Base-by-base conservation (phyloP, 2,888 invertebrate species). In the Sabellastarte sp. region DNA sequence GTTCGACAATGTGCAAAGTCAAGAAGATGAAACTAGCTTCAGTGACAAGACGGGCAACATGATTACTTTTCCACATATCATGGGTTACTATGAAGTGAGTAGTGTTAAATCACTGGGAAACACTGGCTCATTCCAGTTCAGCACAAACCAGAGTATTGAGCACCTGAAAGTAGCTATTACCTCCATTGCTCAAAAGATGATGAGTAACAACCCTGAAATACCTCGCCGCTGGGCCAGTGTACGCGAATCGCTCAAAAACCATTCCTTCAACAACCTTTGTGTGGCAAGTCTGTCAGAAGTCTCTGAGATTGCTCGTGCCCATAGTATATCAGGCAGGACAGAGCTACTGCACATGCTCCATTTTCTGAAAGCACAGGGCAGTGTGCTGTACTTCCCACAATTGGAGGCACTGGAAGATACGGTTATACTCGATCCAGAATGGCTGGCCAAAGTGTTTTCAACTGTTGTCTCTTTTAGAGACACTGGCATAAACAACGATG, bases 81-180 rank as follows among this genome's bases (percentile, higher is more conserved):
- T 71, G 10, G 71, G 70, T 10, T 71, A 71, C 59, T 67, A 69
- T 50, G 70, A 71, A 55, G 67, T 71, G 32, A 68, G 71, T 59
- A 69, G 69, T 50, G 60, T 68, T 10, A 63, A 61, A 33, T n/a
- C 63, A 24, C 50, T 65, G n/a, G 68, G 68, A 15, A 65, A 62
- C 50, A 55, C 55, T 5, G 26, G 62, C 30, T n/a, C n/a, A n/a
- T 55, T 63, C 3, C 57, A 64, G 24, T 24, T 68, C 26, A 64
- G 55, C 32, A 56, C 61, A 3, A 71, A 71, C 57, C 62, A 52
- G 50, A 66, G 68, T 55, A 65, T 71, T 29, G 65, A 71, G 31
- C 57, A 68, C 52, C 68, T 71, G 32, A 71, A 70, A 57, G 57
- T 58, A 10, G 66, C 68, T 10, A 63, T 71, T 10, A 30, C 41